Conservation (phyloP, 2,113 vertebrate species). For the Holacanthus passer region DNA sequence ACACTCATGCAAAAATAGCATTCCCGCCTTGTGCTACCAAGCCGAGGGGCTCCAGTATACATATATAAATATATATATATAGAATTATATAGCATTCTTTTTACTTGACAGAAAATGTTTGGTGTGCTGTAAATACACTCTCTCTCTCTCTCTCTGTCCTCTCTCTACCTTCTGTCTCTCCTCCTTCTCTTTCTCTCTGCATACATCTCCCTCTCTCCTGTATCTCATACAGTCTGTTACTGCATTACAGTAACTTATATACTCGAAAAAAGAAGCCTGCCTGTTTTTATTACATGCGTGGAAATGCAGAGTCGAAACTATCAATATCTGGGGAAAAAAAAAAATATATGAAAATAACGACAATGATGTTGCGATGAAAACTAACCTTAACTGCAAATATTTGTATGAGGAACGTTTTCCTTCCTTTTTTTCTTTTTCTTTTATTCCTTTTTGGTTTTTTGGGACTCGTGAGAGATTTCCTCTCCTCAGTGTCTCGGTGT, state of each 20-base stretch:
- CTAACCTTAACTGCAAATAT: slow-evolving; percentile 84
- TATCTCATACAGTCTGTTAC: slow-evolving; percentile 76
- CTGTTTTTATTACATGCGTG: slow-evolving; percentile 85
- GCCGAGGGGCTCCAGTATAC: slow-evolving; percentile 78
- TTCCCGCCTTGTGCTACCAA: slow-evolving; percentile 70
- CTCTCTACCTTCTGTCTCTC: slow-evolving; percentile 22
- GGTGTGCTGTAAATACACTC: slow-evolving; percentile 87
- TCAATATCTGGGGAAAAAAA: slow-evolving; percentile 69
- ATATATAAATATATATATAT: slow-evolving; percentile 84
- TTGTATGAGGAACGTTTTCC: slow-evolving; percentile 76
- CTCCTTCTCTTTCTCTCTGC: not conserved
- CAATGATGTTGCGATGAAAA: slow-evolving; percentile 74
- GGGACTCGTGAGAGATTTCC: slow-evolving; percentile 44
- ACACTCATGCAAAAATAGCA: slow-evolving; percentile 58
- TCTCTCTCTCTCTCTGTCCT: slow-evolving; percentile 52
- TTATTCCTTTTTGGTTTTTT: slow-evolving; percentile 43
- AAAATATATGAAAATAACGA: slow-evolving; percentile 55
- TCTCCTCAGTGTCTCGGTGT: slow-evolving; percentile 71
- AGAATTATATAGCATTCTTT: slow-evolving; percentile 88
- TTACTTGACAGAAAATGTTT: slow-evolving; percentile 82
- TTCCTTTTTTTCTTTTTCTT: slow-evolving; percentile 53
- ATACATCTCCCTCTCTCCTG: slow-evolving; percentile 45
- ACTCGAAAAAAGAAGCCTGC: slow-evolving; percentile 82
- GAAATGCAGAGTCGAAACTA: slow-evolving; percentile 78
- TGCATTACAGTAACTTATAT: slow-evolving; percentile 78